phyloP scores from a whole-genome alignment of 2,888 invertebrate species.

The Dicranocentrus wangi region DNA sequence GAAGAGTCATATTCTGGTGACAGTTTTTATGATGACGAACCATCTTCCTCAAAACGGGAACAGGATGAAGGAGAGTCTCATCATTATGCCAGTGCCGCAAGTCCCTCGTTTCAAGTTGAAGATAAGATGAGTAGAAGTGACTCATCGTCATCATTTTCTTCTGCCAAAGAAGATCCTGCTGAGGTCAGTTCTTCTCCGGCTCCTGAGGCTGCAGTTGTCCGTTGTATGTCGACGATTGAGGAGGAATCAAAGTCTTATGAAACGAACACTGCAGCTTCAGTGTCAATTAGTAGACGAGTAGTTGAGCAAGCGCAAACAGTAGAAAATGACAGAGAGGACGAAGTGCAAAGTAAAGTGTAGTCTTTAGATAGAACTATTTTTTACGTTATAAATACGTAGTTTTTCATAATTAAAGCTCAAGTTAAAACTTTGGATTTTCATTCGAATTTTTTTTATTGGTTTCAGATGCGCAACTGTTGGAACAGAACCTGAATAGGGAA shows the following conservation, averaged over 20 bases:
- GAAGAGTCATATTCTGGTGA: slow-evolving; percentile 22
- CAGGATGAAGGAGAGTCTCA: neutral
- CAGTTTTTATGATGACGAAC: slow-evolving; percentile 43
- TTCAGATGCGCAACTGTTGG: slow-evolving; percentile 1
- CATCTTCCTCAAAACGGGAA: slow-evolving; percentile 24
- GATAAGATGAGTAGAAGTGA: slow-evolving; percentile 34
- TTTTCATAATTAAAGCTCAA: neutral
- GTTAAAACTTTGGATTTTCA: neutral
- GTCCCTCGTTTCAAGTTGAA: neutral
- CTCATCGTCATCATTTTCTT: neutral
- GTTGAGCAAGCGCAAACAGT: slow-evolving; percentile 1
- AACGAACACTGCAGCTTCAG: slow-evolving; percentile 41
- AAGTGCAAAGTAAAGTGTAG: neutral
- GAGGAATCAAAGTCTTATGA: slow-evolving; percentile 53
- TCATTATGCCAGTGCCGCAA: neutral
- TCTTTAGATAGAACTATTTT: neutral
- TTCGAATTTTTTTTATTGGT: neutral
- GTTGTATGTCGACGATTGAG: slow-evolving; percentile 56
- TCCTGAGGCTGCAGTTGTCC: slow-evolving; percentile 12
- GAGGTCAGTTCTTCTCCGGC: slow-evolving; percentile 32
- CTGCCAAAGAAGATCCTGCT: slow-evolving; percentile 23
- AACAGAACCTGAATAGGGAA: slow-evolving; percentile 9
- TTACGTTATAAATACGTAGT: neutral
- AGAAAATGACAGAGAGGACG: neutral
- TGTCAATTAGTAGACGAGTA: slow-evolving; percentile 33